Base-by-base conservation (phyloP, 1,140 invertebrate genomes). In the Eriosoma lanigerum region DNA sequence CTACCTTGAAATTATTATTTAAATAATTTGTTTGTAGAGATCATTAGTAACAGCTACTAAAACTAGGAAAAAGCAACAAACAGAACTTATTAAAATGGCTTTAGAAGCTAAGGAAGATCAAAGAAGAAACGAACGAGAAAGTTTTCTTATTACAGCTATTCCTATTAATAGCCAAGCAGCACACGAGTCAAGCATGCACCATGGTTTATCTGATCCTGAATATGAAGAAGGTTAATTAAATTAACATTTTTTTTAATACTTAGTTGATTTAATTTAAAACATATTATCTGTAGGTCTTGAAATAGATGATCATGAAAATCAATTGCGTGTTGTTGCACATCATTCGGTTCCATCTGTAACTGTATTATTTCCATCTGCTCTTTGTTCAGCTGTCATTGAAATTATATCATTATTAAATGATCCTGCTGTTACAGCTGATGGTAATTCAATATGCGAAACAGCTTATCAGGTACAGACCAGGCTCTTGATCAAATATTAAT, bases 1-100 rank as follows among this genome's bases (percentile, higher is more conserved):
- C 3, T 38, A 38, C n/a, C n/a, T n/a, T n/a, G n/a, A n/a, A n/a
- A n/a, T n/a, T n/a, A n/a, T n/a, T n/a, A 0, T 70, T 24, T 50
- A 12, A 26, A 26, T 10, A 50, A 70, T 26, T 12, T 9, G n/a
- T 17, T 84, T 87, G 38, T 86, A 98, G 94, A 90, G 94, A 85
- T 97, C 97, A 17, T 88, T 99, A 84, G 97, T 99, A 21, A 98
- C 98, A 44, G 97, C 98, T 1, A 99, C 97, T 0, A 98, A 98
- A 86, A 99, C 97, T 0, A 89, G 98, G 26, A 96, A 98, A 84
- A 99, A 99, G 85, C 96, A 99, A 85, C 97, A 99, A 86, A 98
- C 98, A 52, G 98, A 99, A 87, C 90, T 98, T 76, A 96, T 99
- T 50, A 94, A 97, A 84, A 91, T 92, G 86, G 98, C 97, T 17